A percentile compares a stretch with the other conserved stretches of the same genome.
These are phyloP conservation scores for Proisotoma minuta DNA, from an alignment of 2,888 invertebrate genomes.

Conservation along the genomic window DNA sequence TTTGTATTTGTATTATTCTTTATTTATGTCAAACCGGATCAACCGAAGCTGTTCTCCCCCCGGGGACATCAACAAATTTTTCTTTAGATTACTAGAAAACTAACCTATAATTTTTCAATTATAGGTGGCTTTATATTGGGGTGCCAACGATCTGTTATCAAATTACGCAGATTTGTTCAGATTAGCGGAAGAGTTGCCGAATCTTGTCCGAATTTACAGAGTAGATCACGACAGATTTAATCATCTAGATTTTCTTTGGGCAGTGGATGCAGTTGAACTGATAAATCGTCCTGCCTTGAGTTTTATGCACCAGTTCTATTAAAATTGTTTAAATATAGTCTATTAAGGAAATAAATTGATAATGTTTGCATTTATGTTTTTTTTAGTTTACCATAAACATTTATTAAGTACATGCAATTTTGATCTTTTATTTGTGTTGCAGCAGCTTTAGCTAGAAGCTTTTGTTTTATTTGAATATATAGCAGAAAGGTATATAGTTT, in stretches of 20 bases:
- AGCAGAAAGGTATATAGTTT: too few species aligned
- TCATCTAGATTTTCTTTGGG: conserved; percentile 69
- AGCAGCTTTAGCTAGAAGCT: too few species aligned
- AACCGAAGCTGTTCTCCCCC: conserved; percentile 42
- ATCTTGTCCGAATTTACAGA: conserved; percentile 58
- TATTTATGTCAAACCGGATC: too few species aligned
- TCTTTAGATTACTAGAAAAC: neutral
- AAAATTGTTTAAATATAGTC: too few species aligned
- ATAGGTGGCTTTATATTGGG: conserved; percentile 37
- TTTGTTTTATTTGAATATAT: too few species aligned
- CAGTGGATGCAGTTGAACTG: conserved; percentile 58
- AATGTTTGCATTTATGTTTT: too few species aligned
- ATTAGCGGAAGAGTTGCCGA: conserved; percentile 57
- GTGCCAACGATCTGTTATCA: conserved; percentile 39
- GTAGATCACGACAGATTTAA: conserved; percentile 65
- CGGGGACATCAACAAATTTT: conserved; percentile 25
- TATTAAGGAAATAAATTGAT: too few species aligned
- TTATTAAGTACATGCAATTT: too few species aligned
- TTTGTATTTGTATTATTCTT: too few species aligned
- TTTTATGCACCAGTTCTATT: conserved; percentile 51
- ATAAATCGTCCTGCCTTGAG: conserved; percentile 58
- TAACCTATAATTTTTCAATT: conserved; percentile 25
- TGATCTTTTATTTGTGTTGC: too few species aligned
- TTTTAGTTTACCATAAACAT: too few species aligned
- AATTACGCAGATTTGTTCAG: conserved; percentile 56